These are phyloP conservation scores for Sycon ciliatum DNA, from an alignment of 37 sponge, comb jelly and placozoan genomes.

Conservation along the genomic window DNA sequence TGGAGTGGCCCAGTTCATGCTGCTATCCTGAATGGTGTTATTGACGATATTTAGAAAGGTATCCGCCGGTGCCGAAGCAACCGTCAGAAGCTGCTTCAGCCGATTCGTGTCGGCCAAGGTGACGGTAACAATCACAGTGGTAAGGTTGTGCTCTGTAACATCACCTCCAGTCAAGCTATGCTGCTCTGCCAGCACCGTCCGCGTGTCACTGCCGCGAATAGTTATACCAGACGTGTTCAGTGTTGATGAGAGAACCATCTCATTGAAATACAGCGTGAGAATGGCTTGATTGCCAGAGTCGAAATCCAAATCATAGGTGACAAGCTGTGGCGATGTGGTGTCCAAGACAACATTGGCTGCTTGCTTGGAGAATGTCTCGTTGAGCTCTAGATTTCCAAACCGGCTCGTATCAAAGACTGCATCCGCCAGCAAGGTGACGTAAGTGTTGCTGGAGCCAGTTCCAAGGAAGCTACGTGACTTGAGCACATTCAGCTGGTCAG, in stretches of 20 bases:
- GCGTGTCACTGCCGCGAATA: conserved; percentile 23
- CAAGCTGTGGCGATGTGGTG: neutral
- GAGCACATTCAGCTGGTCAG: conserved; percentile 36
- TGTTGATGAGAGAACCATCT: conserved; percentile 49
- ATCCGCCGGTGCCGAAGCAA: conserved; percentile 10
- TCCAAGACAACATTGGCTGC: neutral
- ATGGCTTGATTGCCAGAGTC: conserved; percentile 34
- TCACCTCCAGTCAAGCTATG: conserved; percentile 46
- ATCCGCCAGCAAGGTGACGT: neutral
- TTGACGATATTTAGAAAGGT: neutral
- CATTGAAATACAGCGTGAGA: conserved; percentile 51
- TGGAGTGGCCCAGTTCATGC: neutral
- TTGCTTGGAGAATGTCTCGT: neutral
- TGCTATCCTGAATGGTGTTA: neutral
- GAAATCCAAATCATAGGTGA: conserved; percentile 9
- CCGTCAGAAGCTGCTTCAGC: conserved; percentile 14
- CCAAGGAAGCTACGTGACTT: conserved; percentile 23
- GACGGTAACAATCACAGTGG: neutral
- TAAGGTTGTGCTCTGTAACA: conserved; percentile 19
- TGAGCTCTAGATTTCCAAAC: neutral
- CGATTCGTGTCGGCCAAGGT: neutral
- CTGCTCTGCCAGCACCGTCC: neutral
- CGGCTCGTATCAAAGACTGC: neutral
- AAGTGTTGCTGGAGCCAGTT: neutral
- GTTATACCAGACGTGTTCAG: conserved; percentile 42